Percentiles rank a stretch among this genome's conserved stretches.
These are phyloP conservation scores for Sanderia malayensis DNA, from an alignment of 30 jellyfish, hydroid and myxozoan genomes.

Conservation along the genomic window DNA sequence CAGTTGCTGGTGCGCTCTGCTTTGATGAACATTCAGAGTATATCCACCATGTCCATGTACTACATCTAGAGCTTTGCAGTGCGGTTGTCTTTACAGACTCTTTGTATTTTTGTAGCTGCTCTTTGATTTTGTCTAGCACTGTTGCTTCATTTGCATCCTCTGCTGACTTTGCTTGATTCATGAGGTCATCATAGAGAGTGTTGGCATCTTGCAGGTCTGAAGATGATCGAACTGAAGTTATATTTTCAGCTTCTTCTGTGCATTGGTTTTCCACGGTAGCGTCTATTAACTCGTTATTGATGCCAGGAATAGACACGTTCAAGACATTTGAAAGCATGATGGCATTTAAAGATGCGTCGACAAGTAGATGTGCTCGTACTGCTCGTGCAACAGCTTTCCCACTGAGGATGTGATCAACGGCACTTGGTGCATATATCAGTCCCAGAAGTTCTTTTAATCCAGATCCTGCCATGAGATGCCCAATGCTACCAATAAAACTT, in stretches of 20 bases:
- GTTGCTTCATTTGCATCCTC: not conserved
- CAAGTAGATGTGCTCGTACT: not conserved
- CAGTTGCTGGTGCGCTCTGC: conserved; percentile 10
- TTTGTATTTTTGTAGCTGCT: not conserved
- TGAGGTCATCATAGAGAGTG: not conserved
- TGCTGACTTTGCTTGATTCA: conserved; percentile 1
- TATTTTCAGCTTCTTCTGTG: not conserved
- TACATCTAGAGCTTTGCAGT: not conserved
- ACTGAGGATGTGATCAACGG: not conserved
- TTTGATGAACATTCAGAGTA: not conserved
- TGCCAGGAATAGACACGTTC: not conserved
- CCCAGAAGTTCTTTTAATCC: not conserved
- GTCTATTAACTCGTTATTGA: not conserved
- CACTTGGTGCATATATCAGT: not conserved
- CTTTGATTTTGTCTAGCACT: not conserved
- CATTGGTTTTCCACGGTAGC: not conserved
- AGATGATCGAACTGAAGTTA: not conserved
- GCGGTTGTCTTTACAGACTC: not conserved
- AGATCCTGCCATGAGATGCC: conserved; percentile 3
- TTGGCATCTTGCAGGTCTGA: conserved; percentile 2
- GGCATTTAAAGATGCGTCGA: not conserved
- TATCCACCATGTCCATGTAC: conserved; percentile 8
- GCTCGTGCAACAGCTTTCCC: conserved; percentile 2
- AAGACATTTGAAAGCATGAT: not conserved
- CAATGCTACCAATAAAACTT: not conserved